A percentile compares a stretch with the other conserved stretches of the same genome.
Conservation (phyloP, 2,113 vertebrate species). For the Seriola aureovittata region DNA sequence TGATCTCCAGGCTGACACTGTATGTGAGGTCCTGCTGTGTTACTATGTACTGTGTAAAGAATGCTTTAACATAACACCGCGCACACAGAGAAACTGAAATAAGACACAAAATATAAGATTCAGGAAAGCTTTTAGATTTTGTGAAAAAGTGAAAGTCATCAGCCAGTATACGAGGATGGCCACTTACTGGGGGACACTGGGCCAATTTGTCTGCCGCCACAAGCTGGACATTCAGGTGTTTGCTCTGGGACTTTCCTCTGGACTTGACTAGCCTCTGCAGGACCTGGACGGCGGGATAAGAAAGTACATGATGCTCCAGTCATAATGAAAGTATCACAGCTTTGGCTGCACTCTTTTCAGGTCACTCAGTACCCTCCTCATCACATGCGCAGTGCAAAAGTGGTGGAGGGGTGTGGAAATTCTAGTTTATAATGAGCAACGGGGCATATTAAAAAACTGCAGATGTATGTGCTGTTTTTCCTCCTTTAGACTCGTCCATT, state of each 20-base stretch:
- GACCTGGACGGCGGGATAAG: constrained; percentile 83
- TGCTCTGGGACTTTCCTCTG: constrained; percentile 96
- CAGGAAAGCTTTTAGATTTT: no score
- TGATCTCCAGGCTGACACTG: neutral
- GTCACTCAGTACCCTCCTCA: neutral
- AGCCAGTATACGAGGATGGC: neutral
- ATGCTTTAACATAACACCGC: neutral
- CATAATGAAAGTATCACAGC: neutral
- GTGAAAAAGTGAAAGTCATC: neutral
- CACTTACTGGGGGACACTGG: constrained; percentile 93
- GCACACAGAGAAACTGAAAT: neutral
- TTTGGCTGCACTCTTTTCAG: neutral
- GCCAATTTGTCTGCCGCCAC: constrained; percentile 97
- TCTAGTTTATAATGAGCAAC: neutral
- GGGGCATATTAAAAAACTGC: no score
- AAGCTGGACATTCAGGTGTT: constrained; percentile 98
- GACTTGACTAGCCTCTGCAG: constrained; percentile 96
- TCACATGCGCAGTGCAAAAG: neutral
- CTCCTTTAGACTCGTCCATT: no score
- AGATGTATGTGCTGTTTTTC: no score
- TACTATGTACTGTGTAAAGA: neutral
- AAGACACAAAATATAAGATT: no score
- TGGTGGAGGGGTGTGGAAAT: neutral
- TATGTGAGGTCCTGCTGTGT: no score
- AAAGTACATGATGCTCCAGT: constrained; percentile 9